Conservation (phyloP, 2,888 invertebrate genomes). For the Apamea crenata region DNA sequence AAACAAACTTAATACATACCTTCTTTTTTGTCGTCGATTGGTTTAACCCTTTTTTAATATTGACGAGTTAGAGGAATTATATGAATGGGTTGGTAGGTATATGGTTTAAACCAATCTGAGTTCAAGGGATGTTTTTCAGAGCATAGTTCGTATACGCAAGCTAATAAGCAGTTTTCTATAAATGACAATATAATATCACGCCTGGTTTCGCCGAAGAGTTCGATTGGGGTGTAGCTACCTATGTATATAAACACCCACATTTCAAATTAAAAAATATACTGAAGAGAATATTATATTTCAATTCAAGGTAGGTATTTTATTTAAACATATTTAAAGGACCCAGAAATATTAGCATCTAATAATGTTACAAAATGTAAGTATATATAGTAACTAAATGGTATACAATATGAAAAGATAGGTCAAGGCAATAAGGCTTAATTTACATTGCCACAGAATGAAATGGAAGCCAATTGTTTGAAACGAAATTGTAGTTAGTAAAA, state of each 20-base stretch:
- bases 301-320: background rate
- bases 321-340: background rate
- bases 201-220: background rate
- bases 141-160: background rate
- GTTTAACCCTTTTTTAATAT: background rate
- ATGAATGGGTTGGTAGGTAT: background rate
- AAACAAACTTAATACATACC: background rate
- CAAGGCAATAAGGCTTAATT: background rate
- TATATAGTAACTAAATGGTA: conserved; percentile 33
- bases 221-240: background rate
- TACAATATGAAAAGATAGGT: background rate
- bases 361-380: conserved; percentile 20
- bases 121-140: background rate
- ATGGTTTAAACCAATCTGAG: background rate
- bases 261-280: conserved; percentile 1
- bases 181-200: background rate
- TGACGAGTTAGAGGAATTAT: background rate
- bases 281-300: background rate
- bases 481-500: background rate
- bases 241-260: background rate
- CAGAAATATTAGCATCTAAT: conserved; percentile 31
- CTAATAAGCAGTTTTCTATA: background rate
- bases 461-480: background rate
- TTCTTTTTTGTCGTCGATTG: background rate
- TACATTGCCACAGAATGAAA: background rate